These are phyloP conservation scores for Plebejus anna DNA, from an alignment of 2,888 invertebrate species.

Conservation along the genomic window DNA sequence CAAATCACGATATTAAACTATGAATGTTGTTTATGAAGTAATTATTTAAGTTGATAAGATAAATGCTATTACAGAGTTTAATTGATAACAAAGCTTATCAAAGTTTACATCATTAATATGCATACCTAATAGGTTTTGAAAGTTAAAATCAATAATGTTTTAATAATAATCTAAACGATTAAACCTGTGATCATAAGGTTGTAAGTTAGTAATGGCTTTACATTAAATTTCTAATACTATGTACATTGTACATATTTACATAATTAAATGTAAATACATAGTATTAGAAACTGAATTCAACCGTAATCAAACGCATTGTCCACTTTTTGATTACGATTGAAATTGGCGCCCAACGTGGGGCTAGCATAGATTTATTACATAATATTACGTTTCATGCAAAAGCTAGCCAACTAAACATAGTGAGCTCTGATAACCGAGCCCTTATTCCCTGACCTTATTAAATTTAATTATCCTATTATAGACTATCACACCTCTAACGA, in stretches of 20 bases:
- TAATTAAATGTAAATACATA: too few species aligned
- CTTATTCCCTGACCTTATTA: slow-evolving; percentile 20
- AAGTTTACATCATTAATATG: not conserved
- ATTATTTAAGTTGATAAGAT: not conserved
- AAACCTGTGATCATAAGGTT: not conserved
- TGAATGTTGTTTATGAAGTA: not conserved
- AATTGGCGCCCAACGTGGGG: slow-evolving; percentile 3
- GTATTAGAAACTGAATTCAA: not conserved
- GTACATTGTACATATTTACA: too few species aligned
- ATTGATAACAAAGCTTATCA: not conserved
- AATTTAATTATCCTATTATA: slow-evolving; percentile 26
- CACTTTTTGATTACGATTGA: not conserved
- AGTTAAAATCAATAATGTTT: slow-evolving; percentile 3
- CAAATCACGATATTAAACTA: not conserved
- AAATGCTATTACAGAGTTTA: not conserved
- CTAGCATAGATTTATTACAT: not conserved
- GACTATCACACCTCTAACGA: slow-evolving; percentile 21
- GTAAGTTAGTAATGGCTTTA: not conserved
- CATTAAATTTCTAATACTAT: not conserved
- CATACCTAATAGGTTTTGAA: not conserved
- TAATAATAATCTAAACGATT: not conserved
- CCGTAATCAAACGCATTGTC: not conserved
- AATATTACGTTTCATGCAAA: not conserved
- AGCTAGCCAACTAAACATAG: not conserved
- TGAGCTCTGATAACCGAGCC: not conserved